phyloP scores from a whole-genome alignment of 1,140 invertebrate genomes.

The Zaprionus kolodkinae region DNA sequence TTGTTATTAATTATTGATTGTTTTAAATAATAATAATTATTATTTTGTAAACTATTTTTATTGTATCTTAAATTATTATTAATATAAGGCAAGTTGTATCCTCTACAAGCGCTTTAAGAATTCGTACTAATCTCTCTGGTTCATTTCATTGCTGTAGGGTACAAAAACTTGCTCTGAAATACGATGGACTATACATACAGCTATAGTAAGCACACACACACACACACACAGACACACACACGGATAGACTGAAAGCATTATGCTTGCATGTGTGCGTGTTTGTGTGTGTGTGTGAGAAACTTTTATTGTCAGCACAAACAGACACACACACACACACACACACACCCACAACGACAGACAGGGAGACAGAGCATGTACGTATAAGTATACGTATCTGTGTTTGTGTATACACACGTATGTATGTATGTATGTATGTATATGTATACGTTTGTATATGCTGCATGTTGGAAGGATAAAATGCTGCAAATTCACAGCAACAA shows the following conservation, averaged over 20 bases:
- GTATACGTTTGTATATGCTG: slow-evolving; percentile 7
- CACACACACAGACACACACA: slow-evolving; percentile 20
- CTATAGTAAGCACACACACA: slow-evolving; percentile 53
- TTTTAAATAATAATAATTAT: too few species aligned
- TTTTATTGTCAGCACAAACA: slow-evolving; percentile 83
- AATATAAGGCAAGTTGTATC: not conserved
- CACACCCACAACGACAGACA: slow-evolving; percentile 32
- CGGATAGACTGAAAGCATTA: slow-evolving; percentile 57
- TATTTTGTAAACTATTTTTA: too few species aligned
- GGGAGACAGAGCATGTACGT: slow-evolving; percentile 21
- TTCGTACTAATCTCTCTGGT: slow-evolving; percentile 19
- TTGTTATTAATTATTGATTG: too few species aligned
- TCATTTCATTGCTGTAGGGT: slow-evolving; percentile 56
- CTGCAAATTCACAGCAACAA: slow-evolving; percentile 78
- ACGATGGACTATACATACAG: slow-evolving; percentile 61
- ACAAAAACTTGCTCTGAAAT: slow-evolving; percentile 79
- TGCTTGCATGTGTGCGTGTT: slow-evolving; percentile 66
- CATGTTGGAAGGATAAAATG: slow-evolving; percentile 76
- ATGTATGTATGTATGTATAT: slow-evolving; percentile 6
- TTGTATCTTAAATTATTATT: too few species aligned
- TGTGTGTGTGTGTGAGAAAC: slow-evolving; percentile 70
- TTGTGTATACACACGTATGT: not conserved
- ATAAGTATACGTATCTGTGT: not conserved
- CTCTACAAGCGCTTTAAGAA: not conserved
- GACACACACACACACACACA: slow-evolving; percentile 50